phyloP scores from a whole-genome alignment of 2,797 vertebrate genomes.

The Typhlichthys subterraneus region DNA sequence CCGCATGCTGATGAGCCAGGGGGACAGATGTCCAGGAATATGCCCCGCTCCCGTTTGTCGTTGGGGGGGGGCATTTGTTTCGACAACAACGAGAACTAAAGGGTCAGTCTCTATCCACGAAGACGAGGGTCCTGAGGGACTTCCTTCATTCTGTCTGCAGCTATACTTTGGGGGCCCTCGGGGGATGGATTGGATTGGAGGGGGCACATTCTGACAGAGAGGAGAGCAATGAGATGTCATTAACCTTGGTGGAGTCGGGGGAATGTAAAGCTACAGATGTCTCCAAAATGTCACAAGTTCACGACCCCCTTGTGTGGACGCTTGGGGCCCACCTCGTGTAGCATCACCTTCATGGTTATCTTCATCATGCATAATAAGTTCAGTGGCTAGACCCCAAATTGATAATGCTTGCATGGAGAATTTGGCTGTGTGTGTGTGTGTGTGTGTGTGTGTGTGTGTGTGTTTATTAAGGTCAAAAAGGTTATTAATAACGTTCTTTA shows the following conservation, averaged over 20 bases:
- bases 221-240: slow-evolving; percentile 49
- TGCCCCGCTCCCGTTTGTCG: slow-evolving; percentile 29
- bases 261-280: slow-evolving; percentile 67
- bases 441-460: too few species aligned
- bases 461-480: too few species aligned
- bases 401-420: too few species aligned
- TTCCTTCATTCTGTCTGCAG: slow-evolving; percentile 39
- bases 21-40: slow-evolving; percentile 68
- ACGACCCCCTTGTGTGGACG: slow-evolving; percentile 46
- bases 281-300: slow-evolving; percentile 57
- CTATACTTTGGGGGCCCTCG: neutral
- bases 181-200: neutral
- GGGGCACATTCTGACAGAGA: slow-evolving; percentile 47
- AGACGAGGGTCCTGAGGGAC: slow-evolving; percentile 51
- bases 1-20: slow-evolving; percentile 70
- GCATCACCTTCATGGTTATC: slow-evolving; percentile 11
- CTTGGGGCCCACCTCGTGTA: slow-evolving; percentile 31
- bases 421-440: too few species aligned
- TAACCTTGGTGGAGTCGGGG: slow-evolving; percentile 50
- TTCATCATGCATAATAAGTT: neutral
- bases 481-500: too few species aligned
- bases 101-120: slow-evolving; percentile 37
- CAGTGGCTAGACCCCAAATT: too few species aligned
- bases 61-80: slow-evolving; percentile 37
- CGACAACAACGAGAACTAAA: slow-evolving; percentile 21